Evolutionary conservation across 1,140 invertebrate species (phyloP).

Genomic region (Idris sp.): DNA sequence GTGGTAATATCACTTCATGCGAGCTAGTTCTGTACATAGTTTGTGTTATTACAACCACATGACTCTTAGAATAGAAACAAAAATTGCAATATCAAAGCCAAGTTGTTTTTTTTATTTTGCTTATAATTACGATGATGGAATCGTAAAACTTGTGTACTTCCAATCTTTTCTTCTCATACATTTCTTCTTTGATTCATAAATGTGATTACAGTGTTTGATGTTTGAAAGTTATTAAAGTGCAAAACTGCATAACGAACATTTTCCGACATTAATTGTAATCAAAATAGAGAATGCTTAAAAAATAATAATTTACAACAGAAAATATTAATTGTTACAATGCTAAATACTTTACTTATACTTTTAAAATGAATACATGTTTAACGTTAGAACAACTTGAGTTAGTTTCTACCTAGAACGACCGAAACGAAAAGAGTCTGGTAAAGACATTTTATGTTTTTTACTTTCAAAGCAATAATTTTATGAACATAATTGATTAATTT

Average conservation of each 20-base stretch:
- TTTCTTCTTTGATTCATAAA: constrained; percentile 55
- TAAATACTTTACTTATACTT: too few species aligned
- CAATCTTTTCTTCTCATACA: constrained; percentile 53
- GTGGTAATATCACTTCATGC: constrained; percentile 43
- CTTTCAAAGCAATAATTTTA: too few species aligned
- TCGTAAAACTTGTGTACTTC: constrained; percentile 48
- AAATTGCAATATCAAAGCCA: constrained; percentile 42
- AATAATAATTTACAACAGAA: too few species aligned
- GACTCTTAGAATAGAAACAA: constrained; percentile 34
- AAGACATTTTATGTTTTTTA: too few species aligned
- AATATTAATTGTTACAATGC: too few species aligned
- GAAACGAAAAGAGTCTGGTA: too few species aligned
- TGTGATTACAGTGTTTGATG: constrained; percentile 51
- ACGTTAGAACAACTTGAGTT: too few species aligned
- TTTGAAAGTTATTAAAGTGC: constrained; percentile 45
- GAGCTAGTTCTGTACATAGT: constrained; percentile 20
- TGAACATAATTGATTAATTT: too few species aligned
- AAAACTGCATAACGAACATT: constrained; percentile 30
- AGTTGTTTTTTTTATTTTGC: constrained; percentile 43
- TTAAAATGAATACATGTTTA: too few species aligned
- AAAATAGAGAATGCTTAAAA: too few species aligned
- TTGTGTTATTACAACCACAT: constrained; percentile 46
- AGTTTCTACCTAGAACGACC: too few species aligned
- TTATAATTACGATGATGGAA: constrained; percentile 53
- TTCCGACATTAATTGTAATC: constrained; percentile 32